phyloP scores from a whole-genome alignment of 2,888 invertebrate species.

The Automeris io region DNA sequence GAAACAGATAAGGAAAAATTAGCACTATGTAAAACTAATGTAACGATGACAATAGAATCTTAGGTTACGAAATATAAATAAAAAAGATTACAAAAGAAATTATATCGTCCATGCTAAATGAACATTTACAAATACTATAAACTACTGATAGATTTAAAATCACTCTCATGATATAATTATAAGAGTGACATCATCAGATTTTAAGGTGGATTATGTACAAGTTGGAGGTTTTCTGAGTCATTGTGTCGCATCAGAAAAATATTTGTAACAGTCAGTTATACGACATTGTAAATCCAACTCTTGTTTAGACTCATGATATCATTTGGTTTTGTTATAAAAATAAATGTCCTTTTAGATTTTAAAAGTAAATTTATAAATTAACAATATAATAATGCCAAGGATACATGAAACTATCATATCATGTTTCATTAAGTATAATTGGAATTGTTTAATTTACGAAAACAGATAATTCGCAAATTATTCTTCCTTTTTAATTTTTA shows the following conservation, averaged over 20 bases:
- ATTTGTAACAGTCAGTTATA: background rate
- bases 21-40: too few species aligned
- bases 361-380: background rate
- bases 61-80: too few species aligned
- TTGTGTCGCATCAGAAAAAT: background rate
- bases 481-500: too few species aligned
- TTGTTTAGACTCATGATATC: background rate
- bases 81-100: slow-evolving; percentile 2
- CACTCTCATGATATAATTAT: background rate
- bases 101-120: background rate
- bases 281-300: background rate
- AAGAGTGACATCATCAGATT: background rate
- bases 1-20: too few species aligned
- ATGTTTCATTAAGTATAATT: too few species aligned
- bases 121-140: background rate
- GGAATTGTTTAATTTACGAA: too few species aligned
- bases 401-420: too few species aligned
- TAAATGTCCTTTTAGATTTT: background rate
- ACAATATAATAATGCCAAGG: too few species aligned
- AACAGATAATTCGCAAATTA: too few species aligned
- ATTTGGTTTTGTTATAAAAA: background rate
- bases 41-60: too few species aligned
- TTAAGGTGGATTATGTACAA: background rate
- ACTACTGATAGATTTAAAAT: background rate
- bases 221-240: background rate